These are phyloP conservation scores for Trichomycterus rosablanca DNA, from an alignment of 2,113 vertebrate genomes.

Conservation along the genomic window DNA sequence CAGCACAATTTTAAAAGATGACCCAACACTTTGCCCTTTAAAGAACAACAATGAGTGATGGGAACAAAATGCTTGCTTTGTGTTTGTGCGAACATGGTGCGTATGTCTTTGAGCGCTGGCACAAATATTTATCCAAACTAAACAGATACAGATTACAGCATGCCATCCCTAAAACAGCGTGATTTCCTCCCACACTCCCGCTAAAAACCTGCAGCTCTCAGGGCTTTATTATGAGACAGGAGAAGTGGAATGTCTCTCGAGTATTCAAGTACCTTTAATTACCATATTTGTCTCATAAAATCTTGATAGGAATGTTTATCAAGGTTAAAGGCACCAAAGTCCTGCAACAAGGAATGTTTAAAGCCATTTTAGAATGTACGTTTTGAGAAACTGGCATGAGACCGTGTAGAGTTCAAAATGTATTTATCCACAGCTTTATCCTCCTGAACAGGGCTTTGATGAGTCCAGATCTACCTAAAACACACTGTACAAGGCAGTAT, in stretches of 20 bases:
- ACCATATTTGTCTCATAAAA: neutral
- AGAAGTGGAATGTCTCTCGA: conserved; percentile 3
- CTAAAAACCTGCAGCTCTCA: neutral
- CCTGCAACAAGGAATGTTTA: too few relatives aligned
- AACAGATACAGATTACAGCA: conserved; percentile 27
- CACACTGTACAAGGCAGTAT: too few relatives aligned
- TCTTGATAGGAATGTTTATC: too few relatives aligned
- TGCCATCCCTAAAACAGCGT: conserved; percentile 26
- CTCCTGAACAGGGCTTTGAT: too few relatives aligned
- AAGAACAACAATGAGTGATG: conserved; percentile 51
- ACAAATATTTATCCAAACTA: conserved; percentile 27
- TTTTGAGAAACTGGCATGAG: too few relatives aligned
- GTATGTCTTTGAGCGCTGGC: too few relatives aligned
- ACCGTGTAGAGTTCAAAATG: too few relatives aligned
- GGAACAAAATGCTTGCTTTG: conserved; percentile 17
- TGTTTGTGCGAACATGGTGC: conserved; percentile 14
- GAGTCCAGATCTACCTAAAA: too few relatives aligned
- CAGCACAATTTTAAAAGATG: conserved; percentile 27
- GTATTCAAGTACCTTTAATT: neutral
- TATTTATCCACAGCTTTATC: too few relatives aligned
- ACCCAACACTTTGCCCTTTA: conserved; percentile 44
- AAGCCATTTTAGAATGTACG: too few relatives aligned
- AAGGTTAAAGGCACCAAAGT: too few relatives aligned
- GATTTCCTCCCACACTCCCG: conserved; percentile 13
- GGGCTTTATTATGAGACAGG: conserved; percentile 7